These are phyloP conservation scores for Laspeyria flexula DNA, from an alignment of 2,888 invertebrate genomes.

Conservation along the genomic window DNA sequence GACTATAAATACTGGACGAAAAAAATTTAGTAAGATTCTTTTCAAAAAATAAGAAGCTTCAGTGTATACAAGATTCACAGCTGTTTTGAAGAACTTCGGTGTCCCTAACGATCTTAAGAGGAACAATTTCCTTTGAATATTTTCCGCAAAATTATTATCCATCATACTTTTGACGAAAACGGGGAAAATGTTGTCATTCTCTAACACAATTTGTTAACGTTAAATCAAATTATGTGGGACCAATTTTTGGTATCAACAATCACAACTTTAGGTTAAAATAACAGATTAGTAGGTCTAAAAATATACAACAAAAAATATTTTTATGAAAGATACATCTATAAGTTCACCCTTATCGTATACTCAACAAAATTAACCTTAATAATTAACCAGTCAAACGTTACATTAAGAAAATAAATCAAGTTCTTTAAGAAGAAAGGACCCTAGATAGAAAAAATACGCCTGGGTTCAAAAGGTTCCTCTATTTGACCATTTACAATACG, in stretches of 20 bases:
- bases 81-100: background rate
- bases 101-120: slow-evolving; percentile 1
- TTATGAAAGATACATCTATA: background rate
- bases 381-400: slow-evolving; percentile 23
- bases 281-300: background rate
- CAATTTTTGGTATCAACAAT: background rate
- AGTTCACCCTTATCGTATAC: slow-evolving; percentile 9
- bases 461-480: slow-evolving; percentile 15
- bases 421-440: slow-evolving; percentile 13
- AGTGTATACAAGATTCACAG: background rate
- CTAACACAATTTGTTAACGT: slow-evolving; percentile 18
- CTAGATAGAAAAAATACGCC: slow-evolving; percentile 18
- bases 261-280: background rate
- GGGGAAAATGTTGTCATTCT: slow-evolving; percentile 20
- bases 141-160: slow-evolving; percentile 16
- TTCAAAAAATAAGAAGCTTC: too few relatives aligned
- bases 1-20: too few relatives aligned
- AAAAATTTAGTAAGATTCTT: too few relatives aligned
- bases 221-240: slow-evolving; percentile 17
- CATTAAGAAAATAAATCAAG: slow-evolving; percentile 12
- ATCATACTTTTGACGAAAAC: slow-evolving; percentile 25
- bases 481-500: slow-evolving; percentile 86
- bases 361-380: slow-evolving; percentile 17
- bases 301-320: background rate
- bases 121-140: slow-evolving; percentile 16